Percentiles rank a stretch among this genome's conserved stretches.
phyloP scores from a whole-genome alignment of 2,888 invertebrate species.

The Drosophila neutralis region DNA sequence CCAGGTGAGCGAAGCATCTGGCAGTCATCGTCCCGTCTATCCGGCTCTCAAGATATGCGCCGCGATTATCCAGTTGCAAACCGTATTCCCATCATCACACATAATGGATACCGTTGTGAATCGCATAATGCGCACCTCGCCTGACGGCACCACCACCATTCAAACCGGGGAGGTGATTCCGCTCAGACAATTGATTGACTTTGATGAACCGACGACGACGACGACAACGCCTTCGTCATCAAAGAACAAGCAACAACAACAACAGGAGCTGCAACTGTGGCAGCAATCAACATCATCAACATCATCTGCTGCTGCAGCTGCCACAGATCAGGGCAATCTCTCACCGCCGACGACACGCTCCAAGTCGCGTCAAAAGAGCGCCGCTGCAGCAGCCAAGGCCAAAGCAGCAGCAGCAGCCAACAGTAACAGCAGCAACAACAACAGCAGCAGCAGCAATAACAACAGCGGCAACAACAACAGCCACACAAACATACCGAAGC shows the following conservation, averaged over 20 bases:
- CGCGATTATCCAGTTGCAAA: constrained; percentile 55
- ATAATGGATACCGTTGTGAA: constrained; percentile 70
- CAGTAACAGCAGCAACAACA: background rate
- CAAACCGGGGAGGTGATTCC: constrained; percentile 65
- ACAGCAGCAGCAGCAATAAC: constrained; percentile 21
- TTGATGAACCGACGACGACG: constrained; percentile 42
- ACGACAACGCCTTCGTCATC: background rate
- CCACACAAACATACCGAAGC: constrained; percentile 58
- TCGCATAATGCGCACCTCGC: constrained; percentile 49
- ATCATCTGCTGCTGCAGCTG: background rate
- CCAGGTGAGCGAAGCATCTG: constrained; percentile 93
- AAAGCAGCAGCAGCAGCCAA: constrained; percentile 38
- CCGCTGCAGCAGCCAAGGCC: constrained; percentile 66
- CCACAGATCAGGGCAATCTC: background rate
- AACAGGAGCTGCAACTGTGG: background rate
- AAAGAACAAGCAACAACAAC: background rate
- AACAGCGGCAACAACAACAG: background rate
- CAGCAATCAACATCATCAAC: background rate
- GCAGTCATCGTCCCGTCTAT: constrained; percentile 92
- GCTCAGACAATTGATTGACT: constrained; percentile 62
- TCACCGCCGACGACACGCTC: constrained; percentile 56
- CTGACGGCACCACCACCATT: constrained; percentile 48
- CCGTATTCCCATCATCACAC: constrained; percentile 28
- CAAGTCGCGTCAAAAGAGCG: constrained; percentile 67
- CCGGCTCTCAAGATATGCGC: constrained; percentile 86